phyloP scores from a whole-genome alignment of 2,113 vertebrate genomes.

The Prietella phreatophila region DNA sequence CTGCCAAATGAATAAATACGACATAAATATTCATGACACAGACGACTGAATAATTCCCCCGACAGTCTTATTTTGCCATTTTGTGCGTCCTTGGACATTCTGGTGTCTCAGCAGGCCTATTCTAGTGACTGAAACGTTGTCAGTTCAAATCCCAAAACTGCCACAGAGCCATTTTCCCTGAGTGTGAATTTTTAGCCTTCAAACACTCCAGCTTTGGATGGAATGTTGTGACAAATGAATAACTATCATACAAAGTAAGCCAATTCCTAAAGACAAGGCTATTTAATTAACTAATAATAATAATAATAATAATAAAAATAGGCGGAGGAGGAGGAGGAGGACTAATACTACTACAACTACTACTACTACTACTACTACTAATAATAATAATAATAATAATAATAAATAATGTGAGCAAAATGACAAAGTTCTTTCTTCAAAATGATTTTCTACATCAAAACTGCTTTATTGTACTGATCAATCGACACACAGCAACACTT shows the following conservation, averaged over 20 bases:
- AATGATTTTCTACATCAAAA: not conserved
- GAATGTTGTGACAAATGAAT: not conserved
- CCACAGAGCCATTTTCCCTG: not conserved
- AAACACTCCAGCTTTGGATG: not conserved
- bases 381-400: too few relatives aligned
- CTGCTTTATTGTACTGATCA: not conserved
- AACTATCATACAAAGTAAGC: not conserved
- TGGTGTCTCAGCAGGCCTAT: not conserved
- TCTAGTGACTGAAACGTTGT: not conserved
- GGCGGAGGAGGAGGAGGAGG: too few relatives aligned
- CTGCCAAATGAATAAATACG: not conserved
- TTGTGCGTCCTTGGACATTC: not conserved
- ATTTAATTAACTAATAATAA: not conserved
- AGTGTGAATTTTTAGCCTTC: not conserved
- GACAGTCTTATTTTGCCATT: not conserved
- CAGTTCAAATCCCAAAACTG: not conserved
- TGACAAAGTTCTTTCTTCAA: not conserved
- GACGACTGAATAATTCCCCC: not conserved
- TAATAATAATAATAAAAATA: too few relatives aligned
- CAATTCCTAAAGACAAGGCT: not conserved
- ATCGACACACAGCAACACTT: not conserved
- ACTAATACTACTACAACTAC: too few relatives aligned
- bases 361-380: too few relatives aligned
- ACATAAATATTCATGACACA: not conserved
- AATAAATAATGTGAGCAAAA: not conserved